These are phyloP conservation scores for Ranitomeya variabilis DNA, from an alignment of 2,113 vertebrate genomes.

Conservation along the genomic window DNA sequence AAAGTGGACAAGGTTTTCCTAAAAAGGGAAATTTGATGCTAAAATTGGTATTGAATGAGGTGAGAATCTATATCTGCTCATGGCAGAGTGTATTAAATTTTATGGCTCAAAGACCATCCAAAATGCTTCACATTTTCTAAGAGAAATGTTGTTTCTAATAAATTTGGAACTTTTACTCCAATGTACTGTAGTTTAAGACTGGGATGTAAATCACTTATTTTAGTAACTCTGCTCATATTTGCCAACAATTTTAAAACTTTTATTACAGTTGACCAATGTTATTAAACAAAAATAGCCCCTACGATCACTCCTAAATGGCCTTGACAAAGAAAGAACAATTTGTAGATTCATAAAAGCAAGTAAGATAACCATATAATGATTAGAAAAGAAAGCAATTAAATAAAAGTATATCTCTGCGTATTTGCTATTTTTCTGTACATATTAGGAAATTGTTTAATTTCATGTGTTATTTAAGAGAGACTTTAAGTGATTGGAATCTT, in stretches of 20 bases:
- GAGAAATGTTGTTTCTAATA: too few species aligned
- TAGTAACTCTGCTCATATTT: not conserved
- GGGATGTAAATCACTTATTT: too few species aligned
- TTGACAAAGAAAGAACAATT: not conserved
- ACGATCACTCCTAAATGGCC: not conserved
- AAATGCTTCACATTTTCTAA: too few species aligned
- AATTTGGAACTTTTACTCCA: too few species aligned
- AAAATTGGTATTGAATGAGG: too few species aligned
- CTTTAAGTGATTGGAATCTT: not conserved
- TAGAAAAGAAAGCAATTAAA: not conserved
- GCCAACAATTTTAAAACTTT: not conserved
- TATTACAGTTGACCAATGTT: not conserved
- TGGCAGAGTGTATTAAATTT: too few species aligned
- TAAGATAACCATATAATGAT: not conserved
- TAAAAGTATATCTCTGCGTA: not conserved
- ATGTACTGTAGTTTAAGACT: too few species aligned
- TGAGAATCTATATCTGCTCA: too few species aligned
- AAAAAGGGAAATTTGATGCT: too few species aligned
- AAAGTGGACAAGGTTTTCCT: too few species aligned
- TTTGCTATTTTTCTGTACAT: not conserved
- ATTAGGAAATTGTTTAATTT: too few species aligned
- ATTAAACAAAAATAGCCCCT: not conserved
- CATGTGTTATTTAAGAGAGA: not conserved
- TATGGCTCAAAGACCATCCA: too few species aligned
- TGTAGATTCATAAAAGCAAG: not conserved